Conservation (phyloP, 2,797 vertebrate genomes). For the Lepus oiostolus region DNA sequence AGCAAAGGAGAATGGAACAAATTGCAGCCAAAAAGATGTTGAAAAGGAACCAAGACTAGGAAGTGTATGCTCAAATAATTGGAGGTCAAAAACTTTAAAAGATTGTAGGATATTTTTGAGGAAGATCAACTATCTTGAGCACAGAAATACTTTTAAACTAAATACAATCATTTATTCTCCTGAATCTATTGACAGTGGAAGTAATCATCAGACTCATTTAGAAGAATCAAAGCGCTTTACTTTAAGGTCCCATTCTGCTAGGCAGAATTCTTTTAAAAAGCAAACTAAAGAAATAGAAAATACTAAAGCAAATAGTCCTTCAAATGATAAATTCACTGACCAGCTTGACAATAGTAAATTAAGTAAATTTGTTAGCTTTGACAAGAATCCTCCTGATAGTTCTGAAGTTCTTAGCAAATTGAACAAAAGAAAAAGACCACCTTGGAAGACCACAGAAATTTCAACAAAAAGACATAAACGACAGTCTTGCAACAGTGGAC, state of each 20-base stretch:
- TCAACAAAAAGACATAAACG: slow-evolving; percentile 89
- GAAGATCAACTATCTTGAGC: slow-evolving; percentile 95
- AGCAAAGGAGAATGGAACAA: slow-evolving; percentile 85
- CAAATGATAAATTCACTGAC: slow-evolving; percentile 80
- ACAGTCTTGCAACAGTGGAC: slow-evolving; percentile 88
- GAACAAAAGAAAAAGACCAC: slow-evolving; percentile 89
- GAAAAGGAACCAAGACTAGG: slow-evolving; percentile 85
- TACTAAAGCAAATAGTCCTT: slow-evolving; percentile 81
- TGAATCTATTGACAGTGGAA: slow-evolving; percentile 83
- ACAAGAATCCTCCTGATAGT: slow-evolving; percentile 82
- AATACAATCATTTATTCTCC: slow-evolving; percentile 86
- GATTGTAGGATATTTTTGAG: slow-evolving; percentile 97
- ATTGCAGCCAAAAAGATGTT: slow-evolving; percentile 85
- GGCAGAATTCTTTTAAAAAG: slow-evolving; percentile 81
- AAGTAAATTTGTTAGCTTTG: slow-evolving; percentile 80
- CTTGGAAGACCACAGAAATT: slow-evolving; percentile 88
- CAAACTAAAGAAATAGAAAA: slow-evolving; percentile 81
- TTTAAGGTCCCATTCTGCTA: slow-evolving; percentile 87
- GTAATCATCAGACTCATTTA: slow-evolving; percentile 73
- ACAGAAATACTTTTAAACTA: slow-evolving; percentile 89
- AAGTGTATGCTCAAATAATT: slow-evolving; percentile 87
- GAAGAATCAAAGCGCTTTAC: slow-evolving; percentile 86
- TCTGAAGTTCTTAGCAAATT: slow-evolving; percentile 87
- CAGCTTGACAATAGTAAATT: slow-evolving; percentile 84
- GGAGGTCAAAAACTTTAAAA: slow-evolving; percentile 94